Evolutionary conservation across 2,113 vertebrate species (phyloP), one percentile per base, ranked within the genome.

Genomic region (Toxotes chatareus): DNA sequence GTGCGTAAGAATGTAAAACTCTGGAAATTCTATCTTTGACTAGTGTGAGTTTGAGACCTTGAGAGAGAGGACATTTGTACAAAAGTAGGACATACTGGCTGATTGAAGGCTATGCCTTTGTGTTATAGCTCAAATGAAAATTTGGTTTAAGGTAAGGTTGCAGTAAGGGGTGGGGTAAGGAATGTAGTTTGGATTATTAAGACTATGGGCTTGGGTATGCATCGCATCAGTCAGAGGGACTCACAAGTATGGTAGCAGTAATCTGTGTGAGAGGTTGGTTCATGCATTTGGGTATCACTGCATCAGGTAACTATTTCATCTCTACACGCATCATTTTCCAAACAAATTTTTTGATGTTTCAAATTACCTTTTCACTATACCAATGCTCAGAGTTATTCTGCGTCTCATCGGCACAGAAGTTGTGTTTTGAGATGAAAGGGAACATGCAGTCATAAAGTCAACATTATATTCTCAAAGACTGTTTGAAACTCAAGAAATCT

Each of bases 401-500:
- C 69, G 56, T 88, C 68, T 85, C 61, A 68, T 67, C 6, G 27
- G 80, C 69, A 69, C 71, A 82, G 38, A 70, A 51, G 14, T 77
- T 86, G 63, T 16, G 9, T 60, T 62, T 27, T 10, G 10, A 83
- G 83, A 91, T 92, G 79, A 92, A 88, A 92, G 82, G 51, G 44
- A 88, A 83, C 82, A 77, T 60, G 44, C 49, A 86, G 44, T 59
- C 53, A 42, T 73, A 27, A 64, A 84, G 78, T 82, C 40, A 89
- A 82, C 75, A 70, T 81, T 60, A 63, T 68, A 72, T 84, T 82
- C 74, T 88, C 79, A 91, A 91, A 89, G 80, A 77, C 59, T 57
- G 59, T 72, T 73, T 61, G 63, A 86, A 76, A 79, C 83, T 56
- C 16, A 19, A 57, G 55, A 86, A 89, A 84, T 83, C 60, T 61